Conservation (phyloP, 2,888 invertebrate species). For the Brachypalpus laphriformis region DNA sequence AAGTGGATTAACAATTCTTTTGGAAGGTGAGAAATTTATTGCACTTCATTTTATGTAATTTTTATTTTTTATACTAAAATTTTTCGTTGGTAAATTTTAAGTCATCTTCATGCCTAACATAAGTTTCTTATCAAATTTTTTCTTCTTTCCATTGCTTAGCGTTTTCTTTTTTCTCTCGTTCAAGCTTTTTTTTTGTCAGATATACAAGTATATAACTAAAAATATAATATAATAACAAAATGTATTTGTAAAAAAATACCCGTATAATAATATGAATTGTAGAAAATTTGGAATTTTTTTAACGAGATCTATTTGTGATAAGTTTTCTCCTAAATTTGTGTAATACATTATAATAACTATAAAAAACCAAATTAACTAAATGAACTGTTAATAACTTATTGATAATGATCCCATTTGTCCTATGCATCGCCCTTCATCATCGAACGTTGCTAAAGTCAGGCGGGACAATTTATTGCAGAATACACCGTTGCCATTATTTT, state of each 20-base stretch:
- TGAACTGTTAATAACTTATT: slow-evolving; percentile 84
- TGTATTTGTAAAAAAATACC: slow-evolving; percentile 30
- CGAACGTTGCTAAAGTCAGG: slow-evolving; percentile 94
- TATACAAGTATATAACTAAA: slow-evolving; percentile 45
- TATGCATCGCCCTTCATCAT: slow-evolving; percentile 93
- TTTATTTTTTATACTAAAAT: background rate
- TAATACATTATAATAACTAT: slow-evolving; percentile 50
- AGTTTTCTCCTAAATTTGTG: slow-evolving; percentile 31
- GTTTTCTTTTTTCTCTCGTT: background rate
- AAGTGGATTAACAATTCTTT: slow-evolving; percentile 1
- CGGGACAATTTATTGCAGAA: slow-evolving; percentile 93
- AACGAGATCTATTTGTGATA: slow-evolving; percentile 53
- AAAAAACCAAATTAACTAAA: slow-evolving; percentile 64
- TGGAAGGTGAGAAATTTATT: slow-evolving; percentile 21
- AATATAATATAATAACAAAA: slow-evolving; percentile 20
- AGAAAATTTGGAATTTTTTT: slow-evolving; percentile 22
- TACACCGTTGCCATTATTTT: slow-evolving; percentile 83
- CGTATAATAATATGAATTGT: slow-evolving; percentile 41
- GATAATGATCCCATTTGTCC: slow-evolving; percentile 94
- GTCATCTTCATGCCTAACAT: slow-evolving; percentile 4
- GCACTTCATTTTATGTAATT: background rate
- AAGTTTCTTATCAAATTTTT: background rate
- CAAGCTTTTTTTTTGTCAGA: slow-evolving; percentile 13
- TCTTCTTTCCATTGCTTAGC: slow-evolving; percentile 42
- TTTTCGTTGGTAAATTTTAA: slow-evolving; percentile 56